Base-by-base conservation (phyloP, 2,888 invertebrate genomes). In the Tetragonula carbonaria region DNA sequence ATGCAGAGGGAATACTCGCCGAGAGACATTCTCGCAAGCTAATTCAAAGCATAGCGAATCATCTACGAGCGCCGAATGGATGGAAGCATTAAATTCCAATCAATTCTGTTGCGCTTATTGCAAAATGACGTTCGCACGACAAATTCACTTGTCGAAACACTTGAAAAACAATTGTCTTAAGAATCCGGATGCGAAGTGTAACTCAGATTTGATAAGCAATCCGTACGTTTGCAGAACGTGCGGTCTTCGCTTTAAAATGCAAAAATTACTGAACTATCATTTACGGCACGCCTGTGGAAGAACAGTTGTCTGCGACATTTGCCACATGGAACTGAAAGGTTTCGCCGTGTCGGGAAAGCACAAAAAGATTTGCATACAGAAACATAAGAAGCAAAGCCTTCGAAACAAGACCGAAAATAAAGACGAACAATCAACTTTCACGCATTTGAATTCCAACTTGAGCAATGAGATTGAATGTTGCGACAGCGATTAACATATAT, bases 261-360 rank as follows among this genome's bases (percentile, higher is more conserved):
- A 0, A 4, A 89, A 89, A 13, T 0, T 0, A 0, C 4, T 85
- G 13, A 83, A n/a, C 0, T 75, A 28, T 23, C 89, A 89, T 11
- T 0, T 13, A 6, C 86, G 0, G 0, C 78, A 86, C 38, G 68
- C 67, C 0, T 89, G 89, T 16, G 14, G 65, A 3, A 33, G 14
- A 5, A 0, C 0, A 0, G 4, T 62, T 0, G n/a, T 0, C 2
- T 88, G 88, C 38, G 0, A 2, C 0, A 2, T 23, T 0, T 88
- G 88, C 3, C 3, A 65, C 0, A 18, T 0, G 0, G 4, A 0
- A 0, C 5, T 83, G 0, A 0, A 0, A 0, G 85, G 78, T 0
- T 0, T 2, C 0, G 0, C 0, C 0, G 2, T 80, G 2, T 0
- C 62, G 4, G 0, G 0, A 2, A 66, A 53, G 4, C 81, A 82